Percentiles rank a stretch among this genome's conserved stretches.
phyloP scores from a whole-genome alignment of 2,888 invertebrate genomes.

The Glyphotaelius pellucidus region DNA sequence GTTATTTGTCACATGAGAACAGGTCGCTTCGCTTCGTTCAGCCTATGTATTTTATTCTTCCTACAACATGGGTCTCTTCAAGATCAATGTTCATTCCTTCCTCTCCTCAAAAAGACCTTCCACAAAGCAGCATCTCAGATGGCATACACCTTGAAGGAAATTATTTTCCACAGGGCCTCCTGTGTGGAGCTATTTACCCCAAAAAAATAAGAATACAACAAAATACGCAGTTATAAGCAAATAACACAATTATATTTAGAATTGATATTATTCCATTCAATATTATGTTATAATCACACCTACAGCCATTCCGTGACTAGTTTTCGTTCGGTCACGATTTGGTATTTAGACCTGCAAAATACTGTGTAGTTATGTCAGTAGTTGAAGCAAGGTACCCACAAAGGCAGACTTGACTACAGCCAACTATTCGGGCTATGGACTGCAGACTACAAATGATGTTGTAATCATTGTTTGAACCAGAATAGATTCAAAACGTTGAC shows the following conservation, averaged over 20 bases:
- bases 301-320: neutral
- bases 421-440: neutral
- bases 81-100: no score
- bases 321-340: slow-evolving; percentile 11
- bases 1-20: no score
- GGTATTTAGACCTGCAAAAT: slow-evolving; percentile 9
- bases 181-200: no score
- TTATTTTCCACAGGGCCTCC: no score
- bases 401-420: neutral
- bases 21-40: no score
- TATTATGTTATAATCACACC: neutral
- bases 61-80: no score
- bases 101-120: no score
- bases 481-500: neutral
- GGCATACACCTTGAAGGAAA: no score
- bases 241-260: neutral
- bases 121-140: no score
- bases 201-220: no score
- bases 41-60: no score
- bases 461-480: neutral
- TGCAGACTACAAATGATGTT: neutral
- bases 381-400: neutral
- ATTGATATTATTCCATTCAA: neutral
- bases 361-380: neutral
- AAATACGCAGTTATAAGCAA: neutral